Percentiles rank a stretch among this genome's conserved stretches.
Evolutionary conservation across 2,113 vertebrate genomes (phyloP).

Genomic region (Sigmodon hispidus): DNA sequence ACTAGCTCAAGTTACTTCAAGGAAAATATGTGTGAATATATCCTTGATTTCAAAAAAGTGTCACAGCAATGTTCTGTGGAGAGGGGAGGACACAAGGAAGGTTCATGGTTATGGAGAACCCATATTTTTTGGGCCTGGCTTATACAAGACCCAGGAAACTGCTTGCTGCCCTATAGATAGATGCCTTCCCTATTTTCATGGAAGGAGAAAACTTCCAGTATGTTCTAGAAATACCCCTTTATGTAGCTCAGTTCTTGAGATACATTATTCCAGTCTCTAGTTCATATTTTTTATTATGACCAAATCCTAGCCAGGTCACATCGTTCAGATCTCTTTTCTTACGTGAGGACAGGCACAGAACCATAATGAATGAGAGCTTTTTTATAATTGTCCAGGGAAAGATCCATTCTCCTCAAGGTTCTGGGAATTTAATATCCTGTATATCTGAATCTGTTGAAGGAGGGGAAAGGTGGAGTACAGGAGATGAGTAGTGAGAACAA

Average conservation of each 20-base stretch:
- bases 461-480: not conserved
- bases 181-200: not conserved
- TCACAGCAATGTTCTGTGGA: not conserved
- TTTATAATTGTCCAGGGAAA: not conserved
- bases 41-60: not conserved
- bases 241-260: not conserved
- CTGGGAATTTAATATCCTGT: not conserved
- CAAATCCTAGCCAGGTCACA: not conserved
- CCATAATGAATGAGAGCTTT: not conserved
- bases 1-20: not conserved
- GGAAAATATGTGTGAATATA: not conserved
- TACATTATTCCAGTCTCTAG: not conserved
- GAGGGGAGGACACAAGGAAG: not conserved
- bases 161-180: not conserved
- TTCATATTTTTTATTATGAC: not conserved
- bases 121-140: not conserved
- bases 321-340: not conserved
- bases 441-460: not conserved
- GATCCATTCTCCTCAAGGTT: not conserved
- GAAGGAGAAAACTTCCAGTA: not conserved
- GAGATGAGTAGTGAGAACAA: not conserved
- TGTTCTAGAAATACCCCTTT: not conserved
- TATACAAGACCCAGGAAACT: not conserved
- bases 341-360: not conserved
- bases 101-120: not conserved